phyloP scores from a whole-genome alignment of 1,140 invertebrate genomes.

The Plectrocnemia conspersa region DNA sequence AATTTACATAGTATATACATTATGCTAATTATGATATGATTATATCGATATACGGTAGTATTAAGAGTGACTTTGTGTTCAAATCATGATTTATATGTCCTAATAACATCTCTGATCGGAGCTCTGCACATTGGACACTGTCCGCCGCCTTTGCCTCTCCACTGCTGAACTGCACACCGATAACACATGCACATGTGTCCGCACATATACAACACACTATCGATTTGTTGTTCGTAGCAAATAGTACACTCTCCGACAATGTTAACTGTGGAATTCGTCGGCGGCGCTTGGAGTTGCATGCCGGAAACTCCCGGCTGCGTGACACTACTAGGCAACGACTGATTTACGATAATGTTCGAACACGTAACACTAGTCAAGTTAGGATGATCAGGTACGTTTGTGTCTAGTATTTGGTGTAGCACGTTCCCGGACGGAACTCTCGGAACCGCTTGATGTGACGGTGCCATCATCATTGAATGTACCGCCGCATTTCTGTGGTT shows the following conservation, averaged over 20 bases:
- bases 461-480: constrained; percentile 34
- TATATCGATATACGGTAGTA: background rate
- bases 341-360: constrained; percentile 41
- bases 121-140: constrained; percentile 93
- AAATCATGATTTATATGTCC: constrained; percentile 84
- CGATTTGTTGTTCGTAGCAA: constrained; percentile 88
- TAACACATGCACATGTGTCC: constrained; percentile 99
- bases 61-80: background rate
- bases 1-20: too few relatives aligned
- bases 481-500: constrained; percentile 15
- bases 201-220: constrained; percentile 93
- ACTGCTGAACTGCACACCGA: constrained; percentile 88
- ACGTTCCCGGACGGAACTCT: constrained; percentile 13
- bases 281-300: constrained; percentile 21
- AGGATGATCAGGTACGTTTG: constrained; percentile 26
- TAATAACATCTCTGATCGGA: constrained; percentile 89
- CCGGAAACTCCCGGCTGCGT: constrained; percentile 11
- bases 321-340: constrained; percentile 32
- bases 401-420: constrained; percentile 22
- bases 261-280: constrained; percentile 26
- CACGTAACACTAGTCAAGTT: constrained; percentile 37
- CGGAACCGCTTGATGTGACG: constrained; percentile 38
- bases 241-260: constrained; percentile 77
- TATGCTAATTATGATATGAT: constrained; percentile 14
- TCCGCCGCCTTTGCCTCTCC: constrained; percentile 80